Base-by-base conservation (phyloP, 1,140 invertebrate species). In the Bacillus rossius region DNA sequence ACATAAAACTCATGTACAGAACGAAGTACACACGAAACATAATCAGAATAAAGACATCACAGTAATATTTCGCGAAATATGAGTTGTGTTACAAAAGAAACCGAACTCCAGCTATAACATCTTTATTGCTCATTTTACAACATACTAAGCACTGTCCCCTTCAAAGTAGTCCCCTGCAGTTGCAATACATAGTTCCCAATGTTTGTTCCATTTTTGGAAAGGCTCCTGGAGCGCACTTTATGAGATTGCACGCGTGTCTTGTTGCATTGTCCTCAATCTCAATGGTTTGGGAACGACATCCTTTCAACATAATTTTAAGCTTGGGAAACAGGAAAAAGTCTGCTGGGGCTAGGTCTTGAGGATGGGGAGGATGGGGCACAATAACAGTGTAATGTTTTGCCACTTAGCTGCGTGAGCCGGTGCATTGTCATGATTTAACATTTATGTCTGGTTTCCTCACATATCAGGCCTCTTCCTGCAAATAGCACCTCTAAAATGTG, bases 321-420 rank as follows among this genome's bases (percentile, higher is more conserved):
- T 54, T 61, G 8, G 55, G 55, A 57, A 65, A 66, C 23, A 66
- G 37, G 26, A 65, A 65, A 42, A 62, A 63, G 23, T 59, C 38
- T 13, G 20, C 19, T 41, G 52, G 53, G 2, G 53, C 48, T n/a
- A 62, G 22, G 45, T 64, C 52, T 7, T 41, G 61, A 52, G 29
- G 55, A 47, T 59, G 55, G 20, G 23, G 41, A 41, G 37, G 49
- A 26, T 61, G 51, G 7, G 49, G 49, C 13, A 61, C 17, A 22
- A 59, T 54, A 17, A 41, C 22, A n/a, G 40, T 19, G 19, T 59
- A 22, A 3, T 57, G 41, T 25, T 34, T 51, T 1, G 20, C 57
- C 25, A 41, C 14, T 60, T n/a, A 60, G 58, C 20, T 17, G 58
- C 20, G 38, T 61, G 59, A 61, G 51, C 54, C 37, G 57, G 56